Conservation (phyloP, 2,888 invertebrate species). For the Cyclophora albipunctata region DNA sequence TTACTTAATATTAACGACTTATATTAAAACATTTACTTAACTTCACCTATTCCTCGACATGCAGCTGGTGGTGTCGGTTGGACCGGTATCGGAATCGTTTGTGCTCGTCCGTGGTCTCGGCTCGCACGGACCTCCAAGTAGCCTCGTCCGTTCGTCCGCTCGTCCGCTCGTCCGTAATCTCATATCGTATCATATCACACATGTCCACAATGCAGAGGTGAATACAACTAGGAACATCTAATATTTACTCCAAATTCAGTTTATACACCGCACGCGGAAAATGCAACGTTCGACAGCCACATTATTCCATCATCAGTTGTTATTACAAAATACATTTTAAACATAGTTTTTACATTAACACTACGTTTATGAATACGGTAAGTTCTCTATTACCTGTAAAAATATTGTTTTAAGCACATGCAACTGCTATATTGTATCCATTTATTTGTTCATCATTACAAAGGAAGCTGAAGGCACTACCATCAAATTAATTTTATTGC, state of each 20-base stretch:
- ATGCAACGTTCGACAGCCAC: slow-evolving; percentile 70
- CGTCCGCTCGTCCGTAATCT: slow-evolving; percentile 34
- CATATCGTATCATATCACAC: slow-evolving; percentile 48
- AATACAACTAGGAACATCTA: slow-evolving; percentile 64
- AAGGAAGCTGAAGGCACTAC: slow-evolving; percentile 74
- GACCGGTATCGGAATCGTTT: slow-evolving; percentile 57
- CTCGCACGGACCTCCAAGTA: slow-evolving; percentile 5
- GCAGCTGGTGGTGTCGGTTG: slow-evolving; percentile 59
- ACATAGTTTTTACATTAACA: slow-evolving; percentile 58
- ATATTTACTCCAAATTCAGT: slow-evolving; percentile 41
- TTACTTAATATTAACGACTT: slow-evolving; percentile 67
- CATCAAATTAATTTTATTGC: slow-evolving; percentile 67
- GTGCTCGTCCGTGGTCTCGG: slow-evolving; percentile 42
- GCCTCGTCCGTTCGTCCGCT: not conserved
- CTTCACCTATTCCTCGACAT: slow-evolving; percentile 63
- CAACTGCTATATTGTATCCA: slow-evolving; percentile 56
- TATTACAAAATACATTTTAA: slow-evolving; percentile 59
- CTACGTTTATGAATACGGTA: slow-evolving; percentile 69
- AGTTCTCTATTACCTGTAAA: slow-evolving; percentile 69
- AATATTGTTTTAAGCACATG: slow-evolving; percentile 70
- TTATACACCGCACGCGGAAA: slow-evolving; percentile 56
- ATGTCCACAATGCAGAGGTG: slow-evolving; percentile 52
- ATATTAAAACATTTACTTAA: slow-evolving; percentile 70
- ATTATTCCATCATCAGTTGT: slow-evolving; percentile 50
- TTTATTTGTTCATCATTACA: slow-evolving; percentile 44